Base-by-base conservation (phyloP, 2,888 invertebrate species). In the Xestia ashworthii region DNA sequence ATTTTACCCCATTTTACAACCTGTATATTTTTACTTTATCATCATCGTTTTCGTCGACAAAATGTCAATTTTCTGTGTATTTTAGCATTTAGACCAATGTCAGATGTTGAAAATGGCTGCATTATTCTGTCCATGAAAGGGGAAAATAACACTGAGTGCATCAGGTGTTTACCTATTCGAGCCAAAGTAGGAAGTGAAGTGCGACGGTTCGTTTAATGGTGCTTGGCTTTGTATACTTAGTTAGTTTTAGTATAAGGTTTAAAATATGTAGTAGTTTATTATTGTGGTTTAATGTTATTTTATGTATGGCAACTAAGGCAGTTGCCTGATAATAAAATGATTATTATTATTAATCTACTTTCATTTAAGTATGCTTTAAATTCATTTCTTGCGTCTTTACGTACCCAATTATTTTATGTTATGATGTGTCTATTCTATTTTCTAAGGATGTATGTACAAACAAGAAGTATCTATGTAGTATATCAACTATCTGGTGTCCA, bases 151-250 rank as follows among this genome's bases (percentile, higher is more conserved):
- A 19, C 12, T 14, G 25, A 81, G 60, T 64, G 67, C n/a, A 84
- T 81, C 81, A 77, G 70, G 73, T 85, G 82, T 71, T 65, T 82
- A 72, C 72, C 76, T 72, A 22, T 58, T 76, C 55, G n/a, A 41
- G 66, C 48, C 55, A 76, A 75, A 50, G 60, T 25, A 55, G 68
- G 48, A 69, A 84, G 53, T 81, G 76, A 84, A 71, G 81, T 68
- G 71, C 65, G 32, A 65, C 73, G 48, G 60, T 69, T 1, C 60
- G 77, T 65, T 81, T 77, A 82, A 65, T 60, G 71, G 58, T 71
- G 58, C 72, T 70, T 38, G 72, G 25, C n/a, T n/a, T n/a, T n/a
- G n/a, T n/a, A n/a, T n/a, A n/a, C n/a, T n/a, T n/a, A n/a, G n/a
- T n/a, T n/a, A n/a, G n/a, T n/a, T n/a, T n/a, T n/a, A n/a, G n/a